Evolutionary conservation across 2,797 vertebrate genomes (phyloP), one percentile per base, ranked within the genome.

Genomic region (Morus bassanus): DNA sequence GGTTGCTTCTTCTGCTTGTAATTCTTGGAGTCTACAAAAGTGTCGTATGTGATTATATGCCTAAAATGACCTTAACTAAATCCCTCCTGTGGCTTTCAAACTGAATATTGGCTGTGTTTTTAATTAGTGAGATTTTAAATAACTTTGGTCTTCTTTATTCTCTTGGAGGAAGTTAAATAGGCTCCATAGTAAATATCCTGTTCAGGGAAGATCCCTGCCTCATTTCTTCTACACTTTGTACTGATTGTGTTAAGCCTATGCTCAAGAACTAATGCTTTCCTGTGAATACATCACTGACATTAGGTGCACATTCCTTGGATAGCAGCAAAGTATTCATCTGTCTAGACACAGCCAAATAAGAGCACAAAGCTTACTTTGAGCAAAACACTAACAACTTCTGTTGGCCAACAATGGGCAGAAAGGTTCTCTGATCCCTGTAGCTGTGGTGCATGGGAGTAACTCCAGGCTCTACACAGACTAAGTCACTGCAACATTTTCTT

Each of bases 331-430:
- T 96, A 96, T 96, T 96, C 17, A 4, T 43, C 95, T 93, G 96
- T 98, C 96, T 97, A 97, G 95, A 97, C 94, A 89, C 77, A 97
- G 87, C 97, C 97, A 98, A 98, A 97, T 96, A 97, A 96, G 95
- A 97, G 88, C 95, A 97, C 93, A 97, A 88, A 93, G 84, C 91
- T 95, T 92, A 91, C 87, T 96, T 94, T 92, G 88, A 97, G 88
- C 83, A 96, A 97, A 97, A 97, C 95, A 94, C 81, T 97, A 95
- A 79, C 95, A 96, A 96, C 82, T 94, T 91, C 67, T 94, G 83
- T 94, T 96, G 96, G 96, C 93, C 94, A 96, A 79, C 95, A 96
- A 94, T 76, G 70, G 96, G 56, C 77, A 96, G 76, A 93, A 95
- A 96, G 67, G 87, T 93, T 97, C 91, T 93, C 70, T 77, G 91